phyloP scores from a whole-genome alignment of 2,888 invertebrate genomes.

The Drosophila pseudotakahashii region DNA sequence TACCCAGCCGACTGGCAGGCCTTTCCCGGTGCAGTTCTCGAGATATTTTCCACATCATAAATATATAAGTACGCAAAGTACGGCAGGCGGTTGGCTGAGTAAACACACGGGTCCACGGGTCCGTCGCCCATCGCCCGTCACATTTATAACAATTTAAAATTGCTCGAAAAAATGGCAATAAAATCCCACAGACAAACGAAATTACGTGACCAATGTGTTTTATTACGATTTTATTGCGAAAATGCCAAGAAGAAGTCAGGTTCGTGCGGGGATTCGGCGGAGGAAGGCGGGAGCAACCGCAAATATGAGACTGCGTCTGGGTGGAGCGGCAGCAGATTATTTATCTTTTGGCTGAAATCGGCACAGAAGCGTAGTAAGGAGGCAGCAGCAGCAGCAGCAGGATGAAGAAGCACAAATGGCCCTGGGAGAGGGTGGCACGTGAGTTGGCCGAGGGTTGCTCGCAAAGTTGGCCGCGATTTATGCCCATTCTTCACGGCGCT shows the following conservation, averaged over 20 bases:
- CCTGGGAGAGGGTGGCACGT: slow-evolving; percentile 53
- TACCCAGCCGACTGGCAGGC: no score
- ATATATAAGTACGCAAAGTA: slow-evolving; percentile 68
- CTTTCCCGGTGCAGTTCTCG: slow-evolving; percentile 54
- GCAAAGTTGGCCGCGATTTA: slow-evolving; percentile 60
- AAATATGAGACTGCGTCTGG: slow-evolving; percentile 73
- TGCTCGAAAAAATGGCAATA: slow-evolving; percentile 82
- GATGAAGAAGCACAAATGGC: not conserved
- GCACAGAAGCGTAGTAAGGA: slow-evolving; percentile 67
- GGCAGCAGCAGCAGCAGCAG: slow-evolving; percentile 27
- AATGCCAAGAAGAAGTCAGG: slow-evolving; percentile 71
- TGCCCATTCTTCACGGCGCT: slow-evolving; percentile 62
- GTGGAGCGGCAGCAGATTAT: slow-evolving; percentile 70
- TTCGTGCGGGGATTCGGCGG: slow-evolving; percentile 15
- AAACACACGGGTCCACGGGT: slow-evolving; percentile 67
- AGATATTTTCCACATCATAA: slow-evolving; percentile 81
- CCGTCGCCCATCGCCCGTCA: slow-evolving; percentile 56
- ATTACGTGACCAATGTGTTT: slow-evolving; percentile 85
- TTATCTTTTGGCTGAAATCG: slow-evolving; percentile 77
- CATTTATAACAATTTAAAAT: slow-evolving; percentile 83
- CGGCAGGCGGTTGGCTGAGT: slow-evolving; percentile 17
- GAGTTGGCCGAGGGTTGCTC: slow-evolving; percentile 70
- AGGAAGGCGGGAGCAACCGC: slow-evolving; percentile 53
- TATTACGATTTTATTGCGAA: slow-evolving; percentile 84
- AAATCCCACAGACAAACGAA: slow-evolving; percentile 84